Conservation (phyloP, 2,888 invertebrate species). For the Cremastobaeus sp. region DNA sequence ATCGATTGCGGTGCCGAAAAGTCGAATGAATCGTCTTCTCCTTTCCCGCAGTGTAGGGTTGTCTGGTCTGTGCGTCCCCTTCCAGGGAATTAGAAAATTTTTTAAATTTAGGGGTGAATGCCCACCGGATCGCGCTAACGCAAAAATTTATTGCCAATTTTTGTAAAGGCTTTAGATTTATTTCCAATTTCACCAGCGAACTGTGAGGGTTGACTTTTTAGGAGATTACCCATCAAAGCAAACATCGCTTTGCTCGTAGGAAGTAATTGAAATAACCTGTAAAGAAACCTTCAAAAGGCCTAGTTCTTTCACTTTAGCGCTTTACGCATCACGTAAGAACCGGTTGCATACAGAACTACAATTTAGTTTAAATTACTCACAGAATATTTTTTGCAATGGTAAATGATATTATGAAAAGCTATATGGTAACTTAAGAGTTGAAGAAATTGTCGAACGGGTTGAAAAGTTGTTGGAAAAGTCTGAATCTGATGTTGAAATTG, state of each 20-base stretch:
- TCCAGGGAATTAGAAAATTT: conserved; percentile 75
- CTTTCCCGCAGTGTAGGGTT: conserved; percentile 50
- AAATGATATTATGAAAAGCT: too few relatives aligned
- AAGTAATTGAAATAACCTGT: conserved; percentile 65
- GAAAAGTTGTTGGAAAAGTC: too few relatives aligned
- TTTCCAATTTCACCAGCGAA: conserved; percentile 68
- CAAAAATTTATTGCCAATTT: conserved; percentile 76
- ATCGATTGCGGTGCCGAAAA: conserved; percentile 67
- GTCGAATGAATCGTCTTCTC: conserved; percentile 53
- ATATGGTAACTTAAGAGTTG: too few relatives aligned
- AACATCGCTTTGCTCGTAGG: conserved; percentile 53
- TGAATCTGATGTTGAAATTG: too few relatives aligned
- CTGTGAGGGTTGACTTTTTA: conserved; percentile 55
- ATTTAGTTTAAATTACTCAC: too few relatives aligned
- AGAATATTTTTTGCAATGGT: too few relatives aligned
- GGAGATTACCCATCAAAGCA: conserved; percentile 54
- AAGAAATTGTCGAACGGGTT: too few relatives aligned
- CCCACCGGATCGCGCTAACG: conserved; percentile 72
- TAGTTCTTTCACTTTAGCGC: not conserved
- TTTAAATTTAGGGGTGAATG: conserved; percentile 70
- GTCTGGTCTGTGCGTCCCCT: conserved; percentile 60
- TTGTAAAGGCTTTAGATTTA: conserved; percentile 75
- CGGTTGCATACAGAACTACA: too few relatives aligned
- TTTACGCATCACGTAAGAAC: too few relatives aligned
- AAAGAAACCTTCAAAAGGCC: conserved; percentile 33